A percentile compares a stretch with the other conserved stretches of the same genome.
phyloP scores from a whole-genome alignment of 2,888 invertebrate genomes.

The Andrena bicolor region DNA sequence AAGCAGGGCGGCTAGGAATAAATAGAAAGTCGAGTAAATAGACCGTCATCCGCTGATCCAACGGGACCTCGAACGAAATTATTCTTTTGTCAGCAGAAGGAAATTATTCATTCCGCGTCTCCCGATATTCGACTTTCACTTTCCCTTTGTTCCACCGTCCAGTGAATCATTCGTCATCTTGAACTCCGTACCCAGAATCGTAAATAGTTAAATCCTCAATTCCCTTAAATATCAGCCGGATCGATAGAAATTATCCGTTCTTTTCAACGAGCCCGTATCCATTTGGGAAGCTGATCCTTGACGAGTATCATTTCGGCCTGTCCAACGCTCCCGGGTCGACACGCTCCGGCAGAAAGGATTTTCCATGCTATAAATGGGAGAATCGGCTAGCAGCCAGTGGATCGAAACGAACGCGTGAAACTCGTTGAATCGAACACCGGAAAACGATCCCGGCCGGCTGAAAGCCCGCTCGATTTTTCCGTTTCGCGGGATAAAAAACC shows the following conservation, averaged over 20 bases:
- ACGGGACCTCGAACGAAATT: not conserved
- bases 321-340: no score
- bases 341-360: no score
- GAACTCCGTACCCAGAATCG: not conserved
- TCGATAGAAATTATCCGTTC: not conserved
- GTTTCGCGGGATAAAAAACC: slow-evolving; percentile 11
- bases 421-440: not conserved
- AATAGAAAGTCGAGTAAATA: slow-evolving; percentile 46
- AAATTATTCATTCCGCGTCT: slow-evolving; percentile 19
- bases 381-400: not conserved
- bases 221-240: not conserved
- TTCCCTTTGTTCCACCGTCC: not conserved
- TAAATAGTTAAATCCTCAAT: not conserved
- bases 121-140: not conserved
- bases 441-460: not conserved
- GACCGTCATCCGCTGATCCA: not conserved
- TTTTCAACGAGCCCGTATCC: not conserved
- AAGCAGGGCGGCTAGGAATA: slow-evolving; percentile 22
- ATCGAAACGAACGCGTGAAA: slow-evolving; percentile 30
- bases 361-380: not conserved
- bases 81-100: slow-evolving; percentile 6
- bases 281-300: no score
- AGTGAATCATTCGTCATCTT: not conserved
- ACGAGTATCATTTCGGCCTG: no score
- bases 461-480: not conserved